Evolutionary conservation across 2,113 vertebrate species (phyloP).

Genomic region (Galeopterus variegatus): DNA sequence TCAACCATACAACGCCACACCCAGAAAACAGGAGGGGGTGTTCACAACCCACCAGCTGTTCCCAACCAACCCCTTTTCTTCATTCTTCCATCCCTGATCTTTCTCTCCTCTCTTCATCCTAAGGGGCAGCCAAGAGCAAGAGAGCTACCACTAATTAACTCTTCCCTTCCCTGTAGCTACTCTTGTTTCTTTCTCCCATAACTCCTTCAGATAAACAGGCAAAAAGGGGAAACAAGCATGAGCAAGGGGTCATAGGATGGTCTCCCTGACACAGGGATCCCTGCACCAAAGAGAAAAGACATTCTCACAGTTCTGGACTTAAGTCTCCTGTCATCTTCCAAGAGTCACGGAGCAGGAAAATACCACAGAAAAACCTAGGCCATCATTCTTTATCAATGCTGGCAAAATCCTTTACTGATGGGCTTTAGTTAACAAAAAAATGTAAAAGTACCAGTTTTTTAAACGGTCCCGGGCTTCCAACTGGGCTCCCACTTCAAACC

Average conservation of each 20-base stretch:
- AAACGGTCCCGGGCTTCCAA: slow-evolving; percentile 98
- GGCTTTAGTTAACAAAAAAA: slow-evolving; percentile 87
- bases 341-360: slow-evolving; percentile 73
- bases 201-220: slow-evolving; percentile 26
- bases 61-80: not conserved
- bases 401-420: slow-evolving; percentile 67
- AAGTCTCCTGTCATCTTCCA: slow-evolving; percentile 57
- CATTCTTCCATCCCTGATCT: slow-evolving; percentile 33
- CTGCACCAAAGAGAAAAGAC: slow-evolving; percentile 45
- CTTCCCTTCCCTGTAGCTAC: slow-evolving; percentile 17
- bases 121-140: slow-evolving; percentile 38
- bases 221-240: slow-evolving; percentile 6
- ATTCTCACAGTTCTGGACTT: not conserved
- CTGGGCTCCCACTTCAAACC: slow-evolving; percentile 97
- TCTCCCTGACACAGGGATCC: not conserved
- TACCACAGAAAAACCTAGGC: slow-evolving; percentile 70
- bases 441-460: slow-evolving; percentile 97
- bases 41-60: not conserved
- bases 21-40: slow-evolving; percentile 11
- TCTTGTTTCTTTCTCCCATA: not conserved
- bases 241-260: not conserved
- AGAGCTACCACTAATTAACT: slow-evolving; percentile 48
- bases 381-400: slow-evolving; percentile 38
- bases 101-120: slow-evolving; percentile 41
- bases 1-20: not conserved